phyloP scores from a whole-genome alignment of 2,113 vertebrate species.

The Dendropsophus ebraccatus region DNA sequence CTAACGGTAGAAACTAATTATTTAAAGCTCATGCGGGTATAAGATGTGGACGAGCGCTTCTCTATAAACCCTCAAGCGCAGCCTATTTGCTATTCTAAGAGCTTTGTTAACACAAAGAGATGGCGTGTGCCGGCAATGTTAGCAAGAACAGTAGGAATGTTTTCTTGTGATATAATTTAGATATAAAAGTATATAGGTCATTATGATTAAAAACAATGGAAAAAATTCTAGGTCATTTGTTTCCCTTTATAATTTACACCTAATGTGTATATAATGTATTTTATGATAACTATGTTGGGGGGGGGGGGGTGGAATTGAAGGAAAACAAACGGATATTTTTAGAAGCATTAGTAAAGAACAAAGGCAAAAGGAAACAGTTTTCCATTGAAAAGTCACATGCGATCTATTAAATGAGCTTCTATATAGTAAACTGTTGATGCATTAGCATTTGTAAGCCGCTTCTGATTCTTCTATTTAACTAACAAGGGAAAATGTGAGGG shows the following conservation, averaged over 20 bases:
- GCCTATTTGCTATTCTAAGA: slow-evolving; percentile 33
- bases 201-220: slow-evolving; percentile 16
- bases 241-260: neutral
- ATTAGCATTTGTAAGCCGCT: neutral
- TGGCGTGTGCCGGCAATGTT: neutral
- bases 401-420: neutral
- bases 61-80: slow-evolving; percentile 21
- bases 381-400: neutral
- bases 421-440: neutral
- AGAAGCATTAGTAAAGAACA: neutral
- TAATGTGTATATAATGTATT: neutral
- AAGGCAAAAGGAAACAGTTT: neutral
- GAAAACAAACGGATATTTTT: slow-evolving; percentile 20
- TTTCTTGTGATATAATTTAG: slow-evolving; percentile 26
- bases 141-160: neutral
- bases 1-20: slow-evolving; percentile 44
- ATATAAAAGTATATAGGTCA: slow-evolving; percentile 13
- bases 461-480: neutral
- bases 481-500: neutral
- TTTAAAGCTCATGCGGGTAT: slow-evolving; percentile 18
- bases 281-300: neutral
- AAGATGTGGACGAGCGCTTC: neutral
- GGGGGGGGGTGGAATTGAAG: neutral
- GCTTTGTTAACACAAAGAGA: slow-evolving; percentile 27
- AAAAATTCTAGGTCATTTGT: slow-evolving; percentile 3